Evolutionary conservation across 1,140 invertebrate genomes (phyloP), one percentile per base, ranked within the genome.

Genomic region (Drosophila lowei): DNA sequence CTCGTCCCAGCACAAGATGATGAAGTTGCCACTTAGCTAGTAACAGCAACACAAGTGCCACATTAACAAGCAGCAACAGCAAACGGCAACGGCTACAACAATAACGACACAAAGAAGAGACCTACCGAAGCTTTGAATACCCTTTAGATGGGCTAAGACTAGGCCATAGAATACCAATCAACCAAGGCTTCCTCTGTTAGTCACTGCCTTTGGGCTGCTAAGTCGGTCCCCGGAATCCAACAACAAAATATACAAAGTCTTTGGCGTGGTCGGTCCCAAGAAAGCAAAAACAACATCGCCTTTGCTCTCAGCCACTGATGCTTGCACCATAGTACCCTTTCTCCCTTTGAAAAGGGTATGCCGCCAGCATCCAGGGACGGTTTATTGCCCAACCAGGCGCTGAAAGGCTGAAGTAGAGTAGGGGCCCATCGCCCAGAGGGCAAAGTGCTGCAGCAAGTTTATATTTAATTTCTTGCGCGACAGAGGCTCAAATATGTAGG

Each of bases 11-110:
- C 61, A 56, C 52, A 68, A 56, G 77, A 85, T 85, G 81, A 85
- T 81, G 81, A 81, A 86, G 81, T 81, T 86, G 73, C 81, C 81
- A 85, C 81, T 85, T 85, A 77, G 67, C 81, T 75, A 72, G 77
- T 65, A 70, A 77, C 72, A 79, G 30, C 64, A 74, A 48, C 78
- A 72, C 70, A 73, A 73, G 70, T 72, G 70, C 57, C 70, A 73
- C 71, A 63, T 73, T 73, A 72, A 73, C 71, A 72, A 73, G 57
- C 43, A 57, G 38, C 61, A 61, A 53, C 73, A 48, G 34, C 43
- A 66, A 42, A 41, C 61, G 13, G 18, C 48, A 56, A 46, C 64
- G 25, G 66, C 52, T 41, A 47, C 62, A 41, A 56, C 59, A 59
- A 44, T 67, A 81, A 72, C 62, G 71, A 77, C 74, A 70, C 78